phyloP scores from a whole-genome alignment of 1,140 invertebrate species.

The Pseudomyrmex dendroicus region DNA sequence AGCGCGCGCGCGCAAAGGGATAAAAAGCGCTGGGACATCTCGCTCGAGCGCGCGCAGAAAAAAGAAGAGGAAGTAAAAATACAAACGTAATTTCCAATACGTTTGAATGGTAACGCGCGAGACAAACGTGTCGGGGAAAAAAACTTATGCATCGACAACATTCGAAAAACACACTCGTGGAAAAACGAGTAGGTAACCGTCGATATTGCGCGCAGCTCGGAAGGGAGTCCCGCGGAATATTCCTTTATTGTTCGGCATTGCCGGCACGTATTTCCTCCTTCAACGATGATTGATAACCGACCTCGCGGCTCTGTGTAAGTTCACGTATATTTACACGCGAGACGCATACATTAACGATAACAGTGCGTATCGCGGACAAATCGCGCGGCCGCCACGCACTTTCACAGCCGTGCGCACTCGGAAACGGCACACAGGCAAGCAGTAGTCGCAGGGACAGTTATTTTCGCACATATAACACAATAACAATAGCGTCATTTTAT shows the following conservation, averaged over 20 bases:
- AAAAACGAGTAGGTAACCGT: conserved; percentile 22
- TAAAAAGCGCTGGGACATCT: conserved; percentile 10
- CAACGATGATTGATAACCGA: conserved; percentile 60
- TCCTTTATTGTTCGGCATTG: conserved; percentile 48
- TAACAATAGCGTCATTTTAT: not conserved
- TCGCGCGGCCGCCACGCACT: conserved; percentile 31
- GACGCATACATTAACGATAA: conserved; percentile 57
- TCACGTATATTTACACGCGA: conserved; percentile 33
- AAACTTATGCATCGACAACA: conserved; percentile 45
- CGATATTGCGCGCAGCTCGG: conserved; percentile 42
- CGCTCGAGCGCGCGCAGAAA: conserved; percentile 9
- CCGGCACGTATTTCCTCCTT: conserved; percentile 52
- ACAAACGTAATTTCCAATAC: conserved; percentile 50
- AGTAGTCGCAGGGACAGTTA: conserved; percentile 19
- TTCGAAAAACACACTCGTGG: conserved; percentile 45
- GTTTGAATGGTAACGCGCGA: conserved; percentile 30
- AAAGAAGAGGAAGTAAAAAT: not conserved
- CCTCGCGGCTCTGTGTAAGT: conserved; percentile 48
- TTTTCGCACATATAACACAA: not conserved
- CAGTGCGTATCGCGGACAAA: conserved; percentile 52
- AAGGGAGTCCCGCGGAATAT: not conserved
- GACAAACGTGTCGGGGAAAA: not conserved
- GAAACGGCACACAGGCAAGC: conserved; percentile 7
- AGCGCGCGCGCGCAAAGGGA: not conserved
- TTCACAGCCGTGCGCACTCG: conserved; percentile 39